phyloP scores from a whole-genome alignment of 2,797 vertebrate species.

The Sebastolobus alascanus region DNA sequence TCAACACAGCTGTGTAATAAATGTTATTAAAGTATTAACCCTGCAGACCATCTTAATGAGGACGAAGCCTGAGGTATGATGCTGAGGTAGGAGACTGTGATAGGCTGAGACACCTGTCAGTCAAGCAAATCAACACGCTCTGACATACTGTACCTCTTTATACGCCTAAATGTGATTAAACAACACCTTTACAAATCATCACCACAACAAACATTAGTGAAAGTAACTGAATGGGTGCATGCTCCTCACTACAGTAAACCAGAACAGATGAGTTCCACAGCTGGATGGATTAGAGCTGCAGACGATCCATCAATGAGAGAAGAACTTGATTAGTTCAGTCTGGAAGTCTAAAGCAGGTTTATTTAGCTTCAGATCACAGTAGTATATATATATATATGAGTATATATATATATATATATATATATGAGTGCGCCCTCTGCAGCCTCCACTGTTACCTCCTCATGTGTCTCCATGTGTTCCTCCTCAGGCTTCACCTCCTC shows the following conservation, averaged over 20 bases:
- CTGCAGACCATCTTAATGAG: not conserved
- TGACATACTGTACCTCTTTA: not conserved
- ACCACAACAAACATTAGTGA: not conserved
- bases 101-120: not conserved
- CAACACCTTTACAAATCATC: not conserved
- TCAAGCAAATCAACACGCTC: not conserved
- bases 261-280: no score
- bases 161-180: not conserved
- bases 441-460: constrained; percentile 23
- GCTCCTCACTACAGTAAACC: no score
- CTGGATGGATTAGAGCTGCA: no score
- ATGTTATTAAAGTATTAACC: no score
- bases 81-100: not conserved
- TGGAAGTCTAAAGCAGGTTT: not conserved
- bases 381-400: no score
- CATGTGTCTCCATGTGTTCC: constrained; percentile 2
- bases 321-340: no score
- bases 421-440: not conserved
- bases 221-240: not conserved
- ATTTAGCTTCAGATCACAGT: not conserved
- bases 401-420: no score
- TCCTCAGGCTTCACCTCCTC: constrained; percentile 43
- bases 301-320: no score
- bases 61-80: not conserved
- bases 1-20: no score